Evolutionary conservation across 2,888 invertebrate genomes (phyloP).

Genomic region (Gortyna flavago): DNA sequence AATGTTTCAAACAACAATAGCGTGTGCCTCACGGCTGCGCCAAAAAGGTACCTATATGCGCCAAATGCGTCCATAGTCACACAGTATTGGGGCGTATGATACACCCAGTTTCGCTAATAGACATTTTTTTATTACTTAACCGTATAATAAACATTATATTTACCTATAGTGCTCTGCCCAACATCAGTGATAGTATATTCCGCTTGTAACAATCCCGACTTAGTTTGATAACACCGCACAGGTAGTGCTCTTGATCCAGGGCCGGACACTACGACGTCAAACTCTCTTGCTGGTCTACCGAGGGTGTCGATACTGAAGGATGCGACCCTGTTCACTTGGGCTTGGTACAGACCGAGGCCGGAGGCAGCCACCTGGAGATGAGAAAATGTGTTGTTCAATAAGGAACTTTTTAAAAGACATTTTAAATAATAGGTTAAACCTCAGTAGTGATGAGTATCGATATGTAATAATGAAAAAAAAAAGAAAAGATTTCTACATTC

Average conservation of each 20-base stretch:
- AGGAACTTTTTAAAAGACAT: not conserved
- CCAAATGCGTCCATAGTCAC: not conserved
- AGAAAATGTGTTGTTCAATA: not conserved
- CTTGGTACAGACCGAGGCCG: conserved; percentile 96
- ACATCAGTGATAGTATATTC: conserved; percentile 96
- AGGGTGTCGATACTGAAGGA: conserved; percentile 97
- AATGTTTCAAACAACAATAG: no score
- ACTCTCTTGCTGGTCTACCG: conserved; percentile 95
- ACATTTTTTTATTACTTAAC: not conserved
- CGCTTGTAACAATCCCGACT: conserved; percentile 98
- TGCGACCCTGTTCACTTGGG: conserved; percentile 94
- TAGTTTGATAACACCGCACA: conserved; percentile 98
- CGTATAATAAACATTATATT: not conserved
- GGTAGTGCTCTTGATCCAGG: conserved; percentile 95
- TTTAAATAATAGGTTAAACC: no score
- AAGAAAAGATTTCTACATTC: no score
- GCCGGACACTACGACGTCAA: conserved; percentile 97
- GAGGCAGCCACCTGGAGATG: conserved; percentile 91
- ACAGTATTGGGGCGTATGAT: not conserved
- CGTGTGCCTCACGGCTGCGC: no score
- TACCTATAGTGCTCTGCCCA: conserved; percentile 91
- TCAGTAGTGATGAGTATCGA: no score
- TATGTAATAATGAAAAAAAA: no score
- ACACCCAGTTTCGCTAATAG: not conserved
- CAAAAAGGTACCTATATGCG: no score